These are phyloP conservation scores for Eclectus roratus DNA, from an alignment of 2,113 vertebrate species.

Conservation along the genomic window DNA sequence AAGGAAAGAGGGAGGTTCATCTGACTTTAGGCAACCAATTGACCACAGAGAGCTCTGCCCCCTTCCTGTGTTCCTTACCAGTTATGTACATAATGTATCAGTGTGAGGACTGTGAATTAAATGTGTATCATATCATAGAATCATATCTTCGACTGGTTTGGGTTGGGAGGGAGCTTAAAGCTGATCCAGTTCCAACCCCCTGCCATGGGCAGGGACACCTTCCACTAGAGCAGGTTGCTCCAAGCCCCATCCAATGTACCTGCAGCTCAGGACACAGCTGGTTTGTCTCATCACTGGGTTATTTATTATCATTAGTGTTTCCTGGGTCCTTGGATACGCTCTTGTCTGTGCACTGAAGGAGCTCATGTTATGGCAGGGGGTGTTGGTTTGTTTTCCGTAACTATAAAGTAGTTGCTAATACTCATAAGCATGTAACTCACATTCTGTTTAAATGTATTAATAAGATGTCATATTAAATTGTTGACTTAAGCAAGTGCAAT, in stretches of 20 bases:
- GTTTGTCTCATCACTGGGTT: background rate
- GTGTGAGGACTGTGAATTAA: background rate
- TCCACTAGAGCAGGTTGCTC: background rate
- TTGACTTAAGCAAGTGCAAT: constrained; percentile 69
- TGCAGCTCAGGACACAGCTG: background rate
- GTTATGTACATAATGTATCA: accelerated
- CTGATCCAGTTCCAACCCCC: background rate
- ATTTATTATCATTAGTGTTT: background rate
- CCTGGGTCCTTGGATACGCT: background rate
- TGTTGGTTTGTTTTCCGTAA: background rate
- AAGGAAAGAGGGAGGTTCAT: background rate
- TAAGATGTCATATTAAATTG: constrained; percentile 67
- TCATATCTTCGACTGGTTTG: background rate
- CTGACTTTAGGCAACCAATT: accelerated
- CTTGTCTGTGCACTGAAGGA: background rate
- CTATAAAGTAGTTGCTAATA: background rate
- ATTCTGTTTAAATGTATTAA: constrained; percentile 67
- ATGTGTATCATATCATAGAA: background rate
- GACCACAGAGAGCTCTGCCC: background rate
- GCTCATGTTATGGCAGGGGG: background rate
- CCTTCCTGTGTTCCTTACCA: background rate
- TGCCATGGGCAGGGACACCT: background rate
- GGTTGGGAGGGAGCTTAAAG: background rate
- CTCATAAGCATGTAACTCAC: constrained; percentile 46
- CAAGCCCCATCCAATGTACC: background rate